Base-by-base conservation (phyloP, 1,140 invertebrate species). In the Drosophila persimilis region DNA sequence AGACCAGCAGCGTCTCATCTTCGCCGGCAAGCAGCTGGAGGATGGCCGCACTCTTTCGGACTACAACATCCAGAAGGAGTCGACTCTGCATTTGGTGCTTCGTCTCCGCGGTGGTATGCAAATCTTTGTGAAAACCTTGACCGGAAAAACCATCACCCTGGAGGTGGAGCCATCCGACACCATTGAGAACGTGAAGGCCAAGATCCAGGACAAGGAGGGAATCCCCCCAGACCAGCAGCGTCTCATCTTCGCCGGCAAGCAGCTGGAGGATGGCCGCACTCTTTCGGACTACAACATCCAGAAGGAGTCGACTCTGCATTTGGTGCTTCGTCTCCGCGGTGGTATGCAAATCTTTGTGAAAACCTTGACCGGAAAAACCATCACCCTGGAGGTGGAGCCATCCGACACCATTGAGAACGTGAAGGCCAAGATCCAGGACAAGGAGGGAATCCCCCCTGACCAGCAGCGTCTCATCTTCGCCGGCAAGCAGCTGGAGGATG, bases 61-160 rank as follows among this genome's bases (percentile, higher is more conserved):
- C 81, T 97, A 96, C 90, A 96, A 96, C 86, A 97, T 97, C 79
- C 95, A 97, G 84, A 97, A 96, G 91, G 97, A 98, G 92, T 98
- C 97, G 1, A 98, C 97, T 2, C 93, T 98, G 43, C 97, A 98
- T 90, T 93, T 98, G 85, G 97, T 98, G 3, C 92, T 97, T 2
- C 94, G 96, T 92, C 93, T 97, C 24, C 93, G 96, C 93, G 94
- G 96, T 94, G 95, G 96, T 93, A 95, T 95, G 95, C 95, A 95
- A 81, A 96, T 95, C 73, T 96, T 95, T 79, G 95, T 96, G 1
- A 95, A 95, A 78, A 96, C 95, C 11, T 86, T 96, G 2, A 96
- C 95, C 15, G 95, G 95, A 0, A 96, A 96, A 84, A 96, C 95
- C 64, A 95, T 96, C 77, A 95, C 95, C 0, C 81, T 96, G 15